Percentiles rank a stretch among this genome's conserved stretches.
phyloP scores from a whole-genome alignment of 2,113 vertebrate genomes.

The Salvator merianae region DNA sequence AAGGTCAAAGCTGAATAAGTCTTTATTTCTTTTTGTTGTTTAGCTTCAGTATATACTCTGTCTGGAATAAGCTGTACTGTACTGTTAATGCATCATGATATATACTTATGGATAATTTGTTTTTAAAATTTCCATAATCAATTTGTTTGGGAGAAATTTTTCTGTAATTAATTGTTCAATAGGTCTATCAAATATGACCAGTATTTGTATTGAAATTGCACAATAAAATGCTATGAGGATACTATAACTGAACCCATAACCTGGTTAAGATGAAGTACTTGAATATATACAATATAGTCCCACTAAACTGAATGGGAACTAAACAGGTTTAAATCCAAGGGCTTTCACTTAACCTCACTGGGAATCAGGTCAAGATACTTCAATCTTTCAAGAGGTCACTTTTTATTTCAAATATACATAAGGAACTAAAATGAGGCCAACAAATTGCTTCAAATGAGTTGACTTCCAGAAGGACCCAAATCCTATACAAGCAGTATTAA shows the following conservation, averaged over 20 bases:
- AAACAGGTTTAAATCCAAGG: neutral
- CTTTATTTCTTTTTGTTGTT: conserved; percentile 53
- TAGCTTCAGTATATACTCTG: conserved; percentile 49
- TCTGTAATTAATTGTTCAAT: conserved; percentile 46
- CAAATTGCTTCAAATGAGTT: conserved; percentile 40
- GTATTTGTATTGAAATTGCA: conserved; percentile 50
- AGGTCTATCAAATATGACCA: conserved; percentile 32
- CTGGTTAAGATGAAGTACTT: neutral
- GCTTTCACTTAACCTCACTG: neutral
- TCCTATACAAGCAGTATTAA: neutral
- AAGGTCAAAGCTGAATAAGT: conserved; percentile 74
- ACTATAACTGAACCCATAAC: conserved; percentile 22
- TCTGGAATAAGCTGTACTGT: conserved; percentile 51
- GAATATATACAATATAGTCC: neutral
- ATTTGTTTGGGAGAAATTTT: conserved; percentile 64
- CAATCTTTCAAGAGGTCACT: conserved; percentile 63
- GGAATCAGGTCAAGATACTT: conserved; percentile 31
- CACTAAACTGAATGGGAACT: neutral
- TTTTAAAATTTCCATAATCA: conserved; percentile 49
- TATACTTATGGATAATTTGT: conserved; percentile 41
- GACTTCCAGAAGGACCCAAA: neutral
- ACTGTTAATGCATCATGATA: conserved; percentile 53
- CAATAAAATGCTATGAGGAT: conserved; percentile 60
- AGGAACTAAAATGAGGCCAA: conserved; percentile 16
- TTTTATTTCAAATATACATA: conserved; percentile 39